Base-by-base conservation (phyloP, 2,113 vertebrate species). In the Actenoides lindsayi region DNA sequence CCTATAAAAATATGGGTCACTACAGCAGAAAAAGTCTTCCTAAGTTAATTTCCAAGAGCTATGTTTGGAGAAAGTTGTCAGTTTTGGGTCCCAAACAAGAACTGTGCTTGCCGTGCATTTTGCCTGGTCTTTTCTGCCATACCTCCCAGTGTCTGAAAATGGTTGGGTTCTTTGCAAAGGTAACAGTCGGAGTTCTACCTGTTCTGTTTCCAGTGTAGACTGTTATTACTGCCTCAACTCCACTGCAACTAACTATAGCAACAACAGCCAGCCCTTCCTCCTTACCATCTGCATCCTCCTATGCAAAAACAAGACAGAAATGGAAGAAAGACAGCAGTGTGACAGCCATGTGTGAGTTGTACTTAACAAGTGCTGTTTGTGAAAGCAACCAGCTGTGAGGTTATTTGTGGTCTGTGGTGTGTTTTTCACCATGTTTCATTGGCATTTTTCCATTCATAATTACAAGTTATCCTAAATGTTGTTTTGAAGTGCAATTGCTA, bases 81-180 rank as follows among this genome's bases (percentile, higher is more conserved):
- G 6, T 62, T 69, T 44, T 6, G 3, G 9, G 28, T 50, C 33
- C n/a, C 23, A 39, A 59, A 14, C 6, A 25, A 24, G 37, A 74
- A 11, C 4, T 15, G 21, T 71, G 13, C 10, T 75, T 82, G 12
- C 12, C 3, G 2, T 0, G 0, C 3, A 2, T 28, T 71, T 71
- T 60, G 9, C 27, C 37, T 12, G 2, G 0, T 48, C 16, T 88
- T 39, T 7, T 11, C 24, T 62, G 59, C 31, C 41, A 42, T 44
- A 42, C 18, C 30, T 44, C 19, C 25, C 35, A 42, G 44, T 1
- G 39, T 5, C 1, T 73, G 44, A 30, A 37, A 85, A 46, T 6
- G 16, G 5, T 5, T 75, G 31, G 2, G 5, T 37, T 79, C 13
- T 88, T 76, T 68, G 25, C 37, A 15, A n/a, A 46, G 5, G 25